These are phyloP conservation scores for Staurois parvus DNA, from an alignment of 2,797 vertebrate species.

Conservation along the genomic window DNA sequence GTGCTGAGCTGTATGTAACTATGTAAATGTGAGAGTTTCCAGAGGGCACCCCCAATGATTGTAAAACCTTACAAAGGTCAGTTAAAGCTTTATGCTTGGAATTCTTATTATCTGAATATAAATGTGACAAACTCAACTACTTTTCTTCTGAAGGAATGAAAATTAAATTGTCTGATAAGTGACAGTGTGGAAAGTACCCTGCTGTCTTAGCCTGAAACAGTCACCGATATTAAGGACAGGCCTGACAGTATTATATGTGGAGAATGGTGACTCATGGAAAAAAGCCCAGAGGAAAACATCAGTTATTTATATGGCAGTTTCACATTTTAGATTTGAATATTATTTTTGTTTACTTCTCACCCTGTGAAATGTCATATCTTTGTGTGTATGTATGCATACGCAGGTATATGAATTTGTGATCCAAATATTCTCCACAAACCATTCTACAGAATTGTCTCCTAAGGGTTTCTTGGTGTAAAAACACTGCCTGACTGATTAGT, in stretches of 20 bases:
- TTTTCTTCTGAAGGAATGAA: background rate
- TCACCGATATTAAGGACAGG: background rate
- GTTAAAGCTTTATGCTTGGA: background rate
- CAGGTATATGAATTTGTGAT: too few species aligned
- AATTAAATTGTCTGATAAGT: conserved; percentile 12
- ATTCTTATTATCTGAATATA: background rate
- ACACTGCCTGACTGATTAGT: too few species aligned
- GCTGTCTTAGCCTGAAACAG: background rate
- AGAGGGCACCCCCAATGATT: background rate
- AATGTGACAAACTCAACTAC: background rate
- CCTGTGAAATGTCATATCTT: too few species aligned
- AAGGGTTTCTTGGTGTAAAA: too few species aligned
- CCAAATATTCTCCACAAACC: too few species aligned
- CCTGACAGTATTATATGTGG: background rate
- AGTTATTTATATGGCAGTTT: background rate
- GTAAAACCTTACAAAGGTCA: background rate
- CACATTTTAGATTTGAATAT: background rate
- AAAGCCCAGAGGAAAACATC: background rate
- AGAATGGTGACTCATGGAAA: background rate
- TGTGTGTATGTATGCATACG: too few species aligned
- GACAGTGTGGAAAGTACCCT: background rate
- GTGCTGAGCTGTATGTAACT: background rate
- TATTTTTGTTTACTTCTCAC: too few species aligned
- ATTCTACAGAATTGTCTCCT: too few species aligned
- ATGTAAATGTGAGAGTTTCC: background rate